Base-by-base conservation (phyloP, 2,888 invertebrate genomes). In the Tanypteryx hageni region DNA sequence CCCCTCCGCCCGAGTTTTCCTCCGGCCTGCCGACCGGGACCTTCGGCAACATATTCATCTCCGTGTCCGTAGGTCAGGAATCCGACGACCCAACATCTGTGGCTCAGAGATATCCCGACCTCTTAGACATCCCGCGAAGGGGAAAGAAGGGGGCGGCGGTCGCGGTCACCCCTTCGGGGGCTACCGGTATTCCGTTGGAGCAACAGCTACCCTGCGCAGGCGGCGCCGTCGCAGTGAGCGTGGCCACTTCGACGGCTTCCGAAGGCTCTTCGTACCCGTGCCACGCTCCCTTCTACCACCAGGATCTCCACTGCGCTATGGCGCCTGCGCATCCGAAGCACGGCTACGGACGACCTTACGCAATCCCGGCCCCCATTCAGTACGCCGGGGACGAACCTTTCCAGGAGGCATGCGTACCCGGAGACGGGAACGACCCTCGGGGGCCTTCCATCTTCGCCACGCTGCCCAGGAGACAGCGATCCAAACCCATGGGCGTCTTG, bases 1-100 rank as follows among this genome's bases (percentile, higher is more conserved):
- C 92, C 44, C 92, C 92, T 18, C 92, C 92, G 10, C 95, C 96
- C 11, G 96, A 97, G 94, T 96, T 97, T 94, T 96, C 96, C 64
- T 92, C 92, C 14, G 85, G 92, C 5, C 64, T 96, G 86, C 95
- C 96, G n/a, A 95, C 96, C 16, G 96, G 96, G 22, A 96, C 96
- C 82, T 96, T 96, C 94, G 97, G 97, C 59, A 98, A 98, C 94
- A 98, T 98, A 94, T 98, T 98, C 95, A 98, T 98, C 95, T 98
- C 98, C 93, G 98, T 98, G 92, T 97, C 97, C 14, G 96, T 97
- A 94, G 97, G 97, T 93, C 97, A 98, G 95, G 97, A 98, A 93
- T 96, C 97, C 94, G 96, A 96, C 61, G 64, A 93, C 93, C 95
- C 96, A 93, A 96, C 96, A 93, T 82, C 92, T 16, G 93, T 93